Evolutionary conservation across 2,888 invertebrate species (phyloP).

Genomic region (Cephonodes hylas): DNA sequence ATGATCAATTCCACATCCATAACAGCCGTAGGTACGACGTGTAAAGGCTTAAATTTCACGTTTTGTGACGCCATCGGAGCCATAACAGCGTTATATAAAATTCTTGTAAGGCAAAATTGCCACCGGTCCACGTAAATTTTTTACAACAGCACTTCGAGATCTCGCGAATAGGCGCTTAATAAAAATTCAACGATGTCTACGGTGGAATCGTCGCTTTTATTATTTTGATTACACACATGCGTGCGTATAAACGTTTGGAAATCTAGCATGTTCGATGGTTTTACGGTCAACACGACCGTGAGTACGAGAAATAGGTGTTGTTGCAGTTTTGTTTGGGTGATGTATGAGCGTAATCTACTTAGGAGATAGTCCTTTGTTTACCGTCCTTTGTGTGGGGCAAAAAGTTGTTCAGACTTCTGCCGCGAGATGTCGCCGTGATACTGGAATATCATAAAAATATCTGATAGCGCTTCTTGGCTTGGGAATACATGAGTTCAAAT

Average conservation of each 20-base stretch:
- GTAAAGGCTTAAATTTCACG: constrained; percentile 53
- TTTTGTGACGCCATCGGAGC: constrained; percentile 50
- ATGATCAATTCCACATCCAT: constrained; percentile 14
- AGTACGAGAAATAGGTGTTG: neutral
- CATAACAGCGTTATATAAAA: constrained; percentile 56
- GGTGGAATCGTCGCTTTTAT: constrained; percentile 42
- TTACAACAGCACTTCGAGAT: constrained; percentile 45
- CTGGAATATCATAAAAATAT: neutral
- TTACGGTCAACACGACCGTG: neutral
- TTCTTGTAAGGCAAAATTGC: constrained; percentile 53
- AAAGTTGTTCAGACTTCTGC: neutral
- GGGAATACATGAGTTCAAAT: neutral
- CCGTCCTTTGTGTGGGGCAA: neutral
- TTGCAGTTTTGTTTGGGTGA: neutral
- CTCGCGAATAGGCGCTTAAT: constrained; percentile 53
- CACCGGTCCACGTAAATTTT: constrained; percentile 55
- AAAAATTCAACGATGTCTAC: constrained; percentile 49
- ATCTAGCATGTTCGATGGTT: neutral
- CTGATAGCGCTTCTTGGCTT: neutral
- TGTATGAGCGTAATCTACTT: neutral
- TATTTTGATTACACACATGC: constrained; percentile 35
- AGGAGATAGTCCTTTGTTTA: neutral
- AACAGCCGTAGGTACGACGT: constrained; percentile 24
- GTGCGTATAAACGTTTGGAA: constrained; percentile 14
- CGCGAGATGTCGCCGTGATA: neutral